Evolutionary conservation across 1,140 invertebrate species (phyloP).

Genomic region (Liolophura sinensis): DNA sequence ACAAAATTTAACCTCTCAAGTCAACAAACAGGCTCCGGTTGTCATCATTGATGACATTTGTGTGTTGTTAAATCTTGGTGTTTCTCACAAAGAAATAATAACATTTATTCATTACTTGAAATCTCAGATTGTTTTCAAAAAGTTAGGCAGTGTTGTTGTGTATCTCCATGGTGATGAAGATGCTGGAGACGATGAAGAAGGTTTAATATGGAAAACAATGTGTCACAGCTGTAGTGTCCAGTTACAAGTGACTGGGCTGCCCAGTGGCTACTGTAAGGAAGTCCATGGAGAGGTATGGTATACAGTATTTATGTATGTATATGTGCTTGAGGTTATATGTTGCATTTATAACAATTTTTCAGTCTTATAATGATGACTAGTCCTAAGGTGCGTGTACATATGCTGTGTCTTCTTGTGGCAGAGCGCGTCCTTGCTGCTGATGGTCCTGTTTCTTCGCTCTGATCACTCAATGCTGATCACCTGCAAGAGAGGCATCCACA

Average conservation of each 20-base stretch:
- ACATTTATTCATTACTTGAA: conserved; percentile 24
- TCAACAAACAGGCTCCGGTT: conserved; percentile 8
- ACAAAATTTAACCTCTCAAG: neutral
- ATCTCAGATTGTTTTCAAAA: conserved; percentile 2
- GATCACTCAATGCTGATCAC: too few relatives aligned
- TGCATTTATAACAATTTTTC: too few relatives aligned
- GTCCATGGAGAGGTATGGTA: conserved; percentile 40
- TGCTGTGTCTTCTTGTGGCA: too few relatives aligned
- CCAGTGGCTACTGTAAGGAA: conserved; percentile 42
- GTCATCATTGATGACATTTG: conserved; percentile 37
- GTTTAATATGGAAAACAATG: conserved; percentile 19
- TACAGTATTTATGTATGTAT: too few relatives aligned
- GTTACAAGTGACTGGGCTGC: conserved; percentile 25
- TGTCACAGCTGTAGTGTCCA: conserved; percentile 20
- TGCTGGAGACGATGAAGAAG: conserved; percentile 20
- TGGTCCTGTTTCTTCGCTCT: too few relatives aligned
- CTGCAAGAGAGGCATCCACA: too few relatives aligned
- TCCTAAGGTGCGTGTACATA: too few relatives aligned
- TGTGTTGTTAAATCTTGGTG: conserved; percentile 28
- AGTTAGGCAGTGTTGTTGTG: conserved; percentile 18
- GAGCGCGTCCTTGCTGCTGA: too few relatives aligned
- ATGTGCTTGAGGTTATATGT: too few relatives aligned
- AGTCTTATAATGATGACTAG: too few relatives aligned
- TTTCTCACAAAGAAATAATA: conserved; percentile 11
- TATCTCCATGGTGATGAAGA: conserved; percentile 19